phyloP scores from a whole-genome alignment of 2,113 vertebrate genomes.

The Scophthalmus maximus region DNA sequence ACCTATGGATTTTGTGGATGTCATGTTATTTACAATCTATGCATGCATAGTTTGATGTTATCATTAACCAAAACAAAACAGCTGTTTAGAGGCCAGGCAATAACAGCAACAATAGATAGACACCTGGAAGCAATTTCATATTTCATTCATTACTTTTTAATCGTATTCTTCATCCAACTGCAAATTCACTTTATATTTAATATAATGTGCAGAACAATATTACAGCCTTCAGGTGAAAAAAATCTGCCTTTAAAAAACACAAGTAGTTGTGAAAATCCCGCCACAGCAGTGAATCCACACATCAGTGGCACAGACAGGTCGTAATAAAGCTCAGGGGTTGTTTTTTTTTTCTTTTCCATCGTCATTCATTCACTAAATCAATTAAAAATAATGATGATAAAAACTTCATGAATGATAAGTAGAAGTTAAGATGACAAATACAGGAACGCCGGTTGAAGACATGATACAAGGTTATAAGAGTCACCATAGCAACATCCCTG shows the following conservation, averaged over 20 bases:
- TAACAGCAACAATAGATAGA: slow-evolving; percentile 23
- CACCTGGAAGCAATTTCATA: slow-evolving; percentile 31
- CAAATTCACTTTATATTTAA: slow-evolving; percentile 58
- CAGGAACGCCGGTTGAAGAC: slow-evolving; percentile 12
- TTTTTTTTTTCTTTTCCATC: no score
- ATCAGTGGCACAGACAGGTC: slow-evolving; percentile 3
- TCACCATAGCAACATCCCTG: slow-evolving; percentile 39
- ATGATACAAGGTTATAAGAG: slow-evolving; percentile 4
- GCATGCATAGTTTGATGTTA: slow-evolving; percentile 5
- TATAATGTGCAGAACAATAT: slow-evolving; percentile 50
- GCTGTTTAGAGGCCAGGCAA: slow-evolving; percentile 25
- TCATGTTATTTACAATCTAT: background rate
- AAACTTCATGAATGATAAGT: slow-evolving; percentile 23
- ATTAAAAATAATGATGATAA: slow-evolving; percentile 21
- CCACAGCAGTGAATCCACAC: background rate
- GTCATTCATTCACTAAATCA: slow-evolving; percentile 13
- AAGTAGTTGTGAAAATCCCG: slow-evolving; percentile 11
- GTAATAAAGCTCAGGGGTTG: slow-evolving; percentile 8
- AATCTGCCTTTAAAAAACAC: slow-evolving; percentile 50
- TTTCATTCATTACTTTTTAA: slow-evolving; percentile 69
- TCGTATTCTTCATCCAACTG: slow-evolving; percentile 64
- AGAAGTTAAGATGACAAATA: slow-evolving; percentile 21
- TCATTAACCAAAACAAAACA: slow-evolving; percentile 9
- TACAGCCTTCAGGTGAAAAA: slow-evolving; percentile 39
- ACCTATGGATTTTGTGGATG: background rate